Evolutionary conservation across 2,888 invertebrate species (phyloP).

Genomic region (Ptychoptera albimana): DNA sequence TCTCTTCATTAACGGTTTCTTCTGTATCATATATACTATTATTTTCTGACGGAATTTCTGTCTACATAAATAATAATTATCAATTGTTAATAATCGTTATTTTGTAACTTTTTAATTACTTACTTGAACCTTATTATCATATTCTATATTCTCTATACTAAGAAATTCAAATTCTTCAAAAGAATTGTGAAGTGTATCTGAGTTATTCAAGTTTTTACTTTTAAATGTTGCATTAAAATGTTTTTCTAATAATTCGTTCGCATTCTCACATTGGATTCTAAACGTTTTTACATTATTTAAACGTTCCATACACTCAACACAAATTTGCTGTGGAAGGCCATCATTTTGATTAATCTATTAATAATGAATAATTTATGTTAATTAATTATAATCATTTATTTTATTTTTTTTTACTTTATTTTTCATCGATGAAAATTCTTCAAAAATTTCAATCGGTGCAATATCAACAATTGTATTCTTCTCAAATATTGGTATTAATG

Average conservation of each 20-base stretch:
- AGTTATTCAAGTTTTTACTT: background rate
- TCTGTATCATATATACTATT: background rate
- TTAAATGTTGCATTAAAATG: background rate
- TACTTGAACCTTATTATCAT: background rate
- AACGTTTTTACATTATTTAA: slow-evolving; percentile 3
- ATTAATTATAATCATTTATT: background rate
- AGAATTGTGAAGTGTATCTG: background rate
- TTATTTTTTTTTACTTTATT: background rate
- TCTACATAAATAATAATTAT: background rate
- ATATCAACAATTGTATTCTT: background rate
- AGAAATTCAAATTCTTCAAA: slow-evolving; percentile 2
- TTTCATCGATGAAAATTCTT: background rate
- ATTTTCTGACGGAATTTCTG: background rate
- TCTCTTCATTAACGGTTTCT: background rate
- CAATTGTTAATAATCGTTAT: background rate
- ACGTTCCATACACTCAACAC: slow-evolving; percentile 4
- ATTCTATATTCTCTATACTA: background rate
- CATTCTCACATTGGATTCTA: slow-evolving; percentile 1
- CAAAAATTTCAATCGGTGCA: background rate
- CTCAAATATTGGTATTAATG: background rate
- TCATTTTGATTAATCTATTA: slow-evolving; percentile 5
- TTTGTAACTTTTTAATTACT: background rate
- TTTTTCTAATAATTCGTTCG: background rate
- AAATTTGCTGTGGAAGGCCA: slow-evolving; percentile 7
- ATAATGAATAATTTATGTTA: background rate